Evolutionary conservation across 92 coral and sea anemone species (phyloP).

Genomic region (Parazoanthus atlanticus): DNA sequence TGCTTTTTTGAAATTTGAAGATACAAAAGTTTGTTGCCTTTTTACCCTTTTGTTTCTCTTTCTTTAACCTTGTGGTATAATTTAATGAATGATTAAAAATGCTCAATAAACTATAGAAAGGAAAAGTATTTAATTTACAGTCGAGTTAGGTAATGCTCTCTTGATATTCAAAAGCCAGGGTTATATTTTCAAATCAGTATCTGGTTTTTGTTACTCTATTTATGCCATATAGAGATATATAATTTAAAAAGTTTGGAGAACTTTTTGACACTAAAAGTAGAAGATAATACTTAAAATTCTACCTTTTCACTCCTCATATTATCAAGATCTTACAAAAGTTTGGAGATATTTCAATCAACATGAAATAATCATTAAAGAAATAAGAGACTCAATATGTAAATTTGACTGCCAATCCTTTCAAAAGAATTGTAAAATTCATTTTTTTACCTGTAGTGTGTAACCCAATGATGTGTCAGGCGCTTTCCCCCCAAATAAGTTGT

Average conservation of each 20-base stretch:
- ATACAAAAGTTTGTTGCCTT: not conserved
- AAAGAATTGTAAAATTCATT: constrained; percentile 8
- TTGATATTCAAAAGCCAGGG: not conserved
- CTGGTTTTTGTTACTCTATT: not conserved
- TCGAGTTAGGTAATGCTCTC: not conserved
- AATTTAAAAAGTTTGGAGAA: not conserved
- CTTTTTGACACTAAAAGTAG: not conserved
- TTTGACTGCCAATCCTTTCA: not conserved
- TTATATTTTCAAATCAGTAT: not conserved
- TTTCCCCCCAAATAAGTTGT: constrained; percentile 34
- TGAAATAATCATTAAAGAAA: not conserved
- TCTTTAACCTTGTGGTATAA: not conserved
- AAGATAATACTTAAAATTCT: not conserved
- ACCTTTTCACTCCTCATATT: not conserved
- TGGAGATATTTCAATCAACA: not conserved
- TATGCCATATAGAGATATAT: not conserved
- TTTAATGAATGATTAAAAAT: too few relatives aligned
- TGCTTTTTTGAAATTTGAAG: not conserved
- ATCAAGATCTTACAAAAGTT: not conserved
- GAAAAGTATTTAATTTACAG: not conserved
- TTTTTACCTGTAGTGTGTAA: constrained; percentile 40
- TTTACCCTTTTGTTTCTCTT: too few relatives aligned
- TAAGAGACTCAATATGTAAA: not conserved
- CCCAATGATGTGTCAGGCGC: constrained; percentile 39
- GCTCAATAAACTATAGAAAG: not conserved